Percentiles rank a stretch among this genome's conserved stretches.
Evolutionary conservation across 1,140 invertebrate genomes (phyloP).

Genomic region (Watersipora subatra): DNA sequence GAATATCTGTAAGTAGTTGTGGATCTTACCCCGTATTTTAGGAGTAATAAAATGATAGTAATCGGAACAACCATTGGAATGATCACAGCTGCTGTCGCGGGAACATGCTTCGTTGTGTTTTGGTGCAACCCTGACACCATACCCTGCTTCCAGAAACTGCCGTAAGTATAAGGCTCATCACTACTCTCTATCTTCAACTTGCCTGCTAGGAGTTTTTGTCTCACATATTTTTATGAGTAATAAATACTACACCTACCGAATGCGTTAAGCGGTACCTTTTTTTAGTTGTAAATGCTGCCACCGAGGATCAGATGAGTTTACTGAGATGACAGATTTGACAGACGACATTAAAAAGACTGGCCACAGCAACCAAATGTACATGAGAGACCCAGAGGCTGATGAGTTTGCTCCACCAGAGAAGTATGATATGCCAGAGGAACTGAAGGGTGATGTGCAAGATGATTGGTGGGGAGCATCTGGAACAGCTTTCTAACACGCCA

Average conservation of each 20-base stretch:
- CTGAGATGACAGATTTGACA: slow-evolving; percentile 1
- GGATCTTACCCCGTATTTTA: too few species aligned
- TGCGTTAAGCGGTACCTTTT: too few species aligned
- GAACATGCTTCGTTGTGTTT: neutral
- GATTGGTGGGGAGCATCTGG: neutral
- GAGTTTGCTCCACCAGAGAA: slow-evolving; percentile 1
- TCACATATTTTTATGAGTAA: too few species aligned
- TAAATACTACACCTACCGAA: too few species aligned
- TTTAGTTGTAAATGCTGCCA: neutral
- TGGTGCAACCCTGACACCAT: neutral
- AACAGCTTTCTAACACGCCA: neutral
- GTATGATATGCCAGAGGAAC: slow-evolving; percentile 1
- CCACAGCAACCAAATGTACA: neutral
- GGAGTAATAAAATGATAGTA: neutral
- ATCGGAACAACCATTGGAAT: neutral
- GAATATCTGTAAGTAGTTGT: too few species aligned
- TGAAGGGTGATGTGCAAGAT: neutral
- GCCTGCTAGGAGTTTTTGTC: too few species aligned
- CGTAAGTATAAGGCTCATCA: neutral
- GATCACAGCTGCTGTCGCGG: neutral
- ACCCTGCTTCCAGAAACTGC: neutral
- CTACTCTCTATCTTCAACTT: too few species aligned
- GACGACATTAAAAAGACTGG: slow-evolving; percentile 1
- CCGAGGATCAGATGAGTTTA: neutral
- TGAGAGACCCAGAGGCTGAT: neutral